Conservation (phyloP, 2,797 vertebrate species). For the Graptemys geographica region DNA sequence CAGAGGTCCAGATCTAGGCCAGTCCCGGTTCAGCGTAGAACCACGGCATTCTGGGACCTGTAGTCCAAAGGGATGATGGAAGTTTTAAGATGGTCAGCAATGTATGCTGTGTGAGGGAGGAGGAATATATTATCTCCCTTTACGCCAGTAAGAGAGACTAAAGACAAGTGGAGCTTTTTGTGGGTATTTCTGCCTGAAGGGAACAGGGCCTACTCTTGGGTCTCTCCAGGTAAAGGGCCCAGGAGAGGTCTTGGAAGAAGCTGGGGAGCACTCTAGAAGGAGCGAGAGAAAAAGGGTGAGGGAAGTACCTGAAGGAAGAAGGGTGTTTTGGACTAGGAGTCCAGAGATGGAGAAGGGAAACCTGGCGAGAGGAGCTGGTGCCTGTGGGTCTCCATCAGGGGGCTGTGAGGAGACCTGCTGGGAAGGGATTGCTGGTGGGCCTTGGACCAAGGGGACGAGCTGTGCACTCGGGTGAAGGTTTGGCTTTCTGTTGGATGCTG, state of each 20-base stretch:
- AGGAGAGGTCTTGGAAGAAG: not conserved
- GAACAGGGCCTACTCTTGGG: not conserved
- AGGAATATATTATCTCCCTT: not conserved
- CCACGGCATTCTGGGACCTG: not conserved
- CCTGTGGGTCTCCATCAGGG: not conserved
- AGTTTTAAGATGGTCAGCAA: rapidly evolving
- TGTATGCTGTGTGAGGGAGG: not conserved
- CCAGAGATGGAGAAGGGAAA: not conserved
- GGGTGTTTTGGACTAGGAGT: not conserved
- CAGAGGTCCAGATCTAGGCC: not conserved
- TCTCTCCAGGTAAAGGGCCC: not conserved
- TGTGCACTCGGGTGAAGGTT: not conserved
- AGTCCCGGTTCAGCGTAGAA: rapidly evolving
- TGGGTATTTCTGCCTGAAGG: not conserved
- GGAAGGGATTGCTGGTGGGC: not conserved
- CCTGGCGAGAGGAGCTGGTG: not conserved
- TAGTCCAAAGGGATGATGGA: rapidly evolving
- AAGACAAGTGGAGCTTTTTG: not conserved
- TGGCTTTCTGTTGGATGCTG: not conserved
- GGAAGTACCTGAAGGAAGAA: not conserved
- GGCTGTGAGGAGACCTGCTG: not conserved
- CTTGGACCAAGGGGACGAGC: not conserved
- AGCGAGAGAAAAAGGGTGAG: not conserved
- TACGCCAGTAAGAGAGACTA: not conserved
- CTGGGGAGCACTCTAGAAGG: too few relatives aligned